phyloP scores from a whole-genome alignment of 2,888 invertebrate genomes.

The Cataglyphis cursor region DNA sequence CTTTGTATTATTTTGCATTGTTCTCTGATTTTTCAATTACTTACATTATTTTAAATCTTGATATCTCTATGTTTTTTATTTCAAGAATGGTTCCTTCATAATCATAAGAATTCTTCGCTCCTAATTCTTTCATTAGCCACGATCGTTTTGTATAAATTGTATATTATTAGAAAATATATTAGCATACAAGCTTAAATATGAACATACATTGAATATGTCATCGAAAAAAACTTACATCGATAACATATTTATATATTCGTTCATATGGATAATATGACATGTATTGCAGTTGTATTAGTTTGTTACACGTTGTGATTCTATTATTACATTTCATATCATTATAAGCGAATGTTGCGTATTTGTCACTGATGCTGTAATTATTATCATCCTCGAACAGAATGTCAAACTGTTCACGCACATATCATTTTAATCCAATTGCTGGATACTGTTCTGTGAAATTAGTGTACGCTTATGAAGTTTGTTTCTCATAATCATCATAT shows the following conservation, averaged over 20 bases:
- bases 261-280: constrained; percentile 43
- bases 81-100: constrained; percentile 29
- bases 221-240: constrained; percentile 30
- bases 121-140: constrained; percentile 20
- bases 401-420: constrained; percentile 63
- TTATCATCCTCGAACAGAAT: constrained; percentile 55
- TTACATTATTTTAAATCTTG: constrained; percentile 9
- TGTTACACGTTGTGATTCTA: constrained; percentile 71
- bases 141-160: not conserved
- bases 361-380: constrained; percentile 53
- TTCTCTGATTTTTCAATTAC: not conserved
- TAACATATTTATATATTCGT: constrained; percentile 21
- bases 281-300: constrained; percentile 54
- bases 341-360: constrained; percentile 63
- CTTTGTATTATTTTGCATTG: not conserved
- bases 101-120: constrained; percentile 24
- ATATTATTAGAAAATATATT: constrained; percentile 40
- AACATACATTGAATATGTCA: constrained; percentile 10
- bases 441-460: constrained; percentile 39
- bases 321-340: constrained; percentile 69
- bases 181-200: not conserved
- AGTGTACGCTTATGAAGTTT: constrained; percentile 27
- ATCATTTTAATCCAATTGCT: constrained; percentile 65
- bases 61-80: constrained; percentile 14
- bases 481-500: constrained; percentile 19